phyloP scores from a whole-genome alignment of 2,888 invertebrate species.

The Orgyia antiqua region DNA sequence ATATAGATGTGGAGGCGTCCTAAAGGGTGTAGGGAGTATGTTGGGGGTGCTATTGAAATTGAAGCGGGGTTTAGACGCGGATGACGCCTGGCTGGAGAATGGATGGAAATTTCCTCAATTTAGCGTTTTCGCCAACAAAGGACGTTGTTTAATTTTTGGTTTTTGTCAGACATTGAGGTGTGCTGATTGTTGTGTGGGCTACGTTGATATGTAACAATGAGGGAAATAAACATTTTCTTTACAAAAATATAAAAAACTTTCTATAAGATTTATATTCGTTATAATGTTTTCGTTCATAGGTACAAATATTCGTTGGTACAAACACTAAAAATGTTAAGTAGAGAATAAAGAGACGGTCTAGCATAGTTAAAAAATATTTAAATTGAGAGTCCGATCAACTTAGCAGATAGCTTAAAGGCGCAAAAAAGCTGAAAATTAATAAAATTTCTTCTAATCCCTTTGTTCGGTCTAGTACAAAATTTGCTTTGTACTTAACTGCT shows the following conservation, averaged over 20 bases:
- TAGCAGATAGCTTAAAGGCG: no score
- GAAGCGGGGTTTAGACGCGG: conserved; percentile 78
- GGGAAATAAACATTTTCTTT: conserved; percentile 13
- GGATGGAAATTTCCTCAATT: conserved; percentile 79
- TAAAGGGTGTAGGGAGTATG: conserved; percentile 76
- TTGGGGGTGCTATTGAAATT: conserved; percentile 76
- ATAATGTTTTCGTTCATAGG: no score
- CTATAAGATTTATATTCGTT: neutral
- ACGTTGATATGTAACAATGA: conserved; percentile 28
- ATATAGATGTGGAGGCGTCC: conserved; percentile 63
- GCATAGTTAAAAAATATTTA: no score
- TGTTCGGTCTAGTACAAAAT: no score
- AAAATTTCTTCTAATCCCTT: no score
- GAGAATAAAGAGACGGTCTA: no score
- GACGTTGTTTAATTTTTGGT: conserved; percentile 76
- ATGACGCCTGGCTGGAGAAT: conserved; percentile 77
- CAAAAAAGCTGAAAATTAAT: no score
- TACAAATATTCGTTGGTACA: no score
- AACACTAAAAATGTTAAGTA: no score
- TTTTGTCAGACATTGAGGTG: conserved; percentile 66
- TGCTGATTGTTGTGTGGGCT: conserved; percentile 35
- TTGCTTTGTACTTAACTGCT: no score
- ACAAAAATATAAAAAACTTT: conserved; percentile 2
- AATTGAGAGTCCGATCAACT: no score
- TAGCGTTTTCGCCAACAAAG: conserved; percentile 77